Evolutionary conservation across 2,113 vertebrate genomes (phyloP), one percentile per base, ranked within the genome.

Genomic region (Gallinago paraguaiae): DNA sequence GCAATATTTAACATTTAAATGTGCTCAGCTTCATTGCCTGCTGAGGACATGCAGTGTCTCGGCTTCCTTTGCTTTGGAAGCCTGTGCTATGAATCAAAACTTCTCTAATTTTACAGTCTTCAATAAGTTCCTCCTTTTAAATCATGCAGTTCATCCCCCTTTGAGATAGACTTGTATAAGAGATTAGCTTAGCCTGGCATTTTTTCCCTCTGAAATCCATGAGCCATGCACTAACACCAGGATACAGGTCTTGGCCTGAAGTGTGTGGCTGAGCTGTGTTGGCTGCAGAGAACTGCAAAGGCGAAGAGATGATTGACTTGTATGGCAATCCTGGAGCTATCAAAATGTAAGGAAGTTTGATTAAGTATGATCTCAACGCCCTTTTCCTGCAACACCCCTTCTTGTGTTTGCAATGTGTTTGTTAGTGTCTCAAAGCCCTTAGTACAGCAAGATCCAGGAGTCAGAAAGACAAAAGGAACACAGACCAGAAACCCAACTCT

Each of bases 271-370:
- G 18, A 63, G 56, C 56, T 75, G n/a, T 43, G 60, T 5, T 77
- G 72, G 46, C 83, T 89, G 72, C 33, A 19, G 27, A 65, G 65
- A 85, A 23, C 33, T 72, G 82, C 46, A 57, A 50, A 89, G 86
- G 72, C 92, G 60, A 68, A 76, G 82, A 51, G 67, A 45, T 43
- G 90, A 60, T 18, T 92, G 94, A 77, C 68, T 91, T 90, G 39
- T 17, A 48, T 7, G 4, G 50, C 63, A 60, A 70, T 7, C 28
- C 71, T 48, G 72, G 54, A 76, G 94, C 94, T 94, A 70, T 93
- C 85, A 97, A 90, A 94, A 97, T 95, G 81, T 85, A 72, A 96
- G 94, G 93, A 97, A 95, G 92, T 91, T 94, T 87, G 96, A 96
- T 93, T 95, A 95, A 95, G 54, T 8, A 71, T 90, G 92, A 95